Conservation (phyloP, 2,113 vertebrate genomes). For the Cyprinodon variegatus region DNA sequence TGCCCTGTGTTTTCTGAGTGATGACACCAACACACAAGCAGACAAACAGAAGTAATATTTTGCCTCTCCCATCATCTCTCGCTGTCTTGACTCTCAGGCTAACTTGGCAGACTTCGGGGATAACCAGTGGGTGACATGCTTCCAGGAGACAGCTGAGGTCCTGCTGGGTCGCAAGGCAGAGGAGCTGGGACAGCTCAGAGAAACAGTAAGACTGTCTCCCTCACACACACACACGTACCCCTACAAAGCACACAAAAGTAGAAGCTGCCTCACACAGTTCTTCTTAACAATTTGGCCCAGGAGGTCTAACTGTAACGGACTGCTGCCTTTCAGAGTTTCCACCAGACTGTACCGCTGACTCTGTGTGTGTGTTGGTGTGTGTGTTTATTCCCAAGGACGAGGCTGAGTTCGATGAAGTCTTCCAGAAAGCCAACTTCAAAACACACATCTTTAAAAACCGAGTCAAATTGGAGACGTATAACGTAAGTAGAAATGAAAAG, state of each 20-base stretch:
- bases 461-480: conserved; percentile 91
- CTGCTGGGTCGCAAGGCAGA: conserved; percentile 86
- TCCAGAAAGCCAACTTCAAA: conserved; percentile 88
- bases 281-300: conserved; percentile 12
- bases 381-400: conserved; percentile 74
- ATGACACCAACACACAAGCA: conserved; percentile 7
- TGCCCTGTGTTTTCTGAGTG: neutral
- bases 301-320: conserved; percentile 21
- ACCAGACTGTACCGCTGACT: conserved; percentile 26
- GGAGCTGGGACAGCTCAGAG: conserved; percentile 87
- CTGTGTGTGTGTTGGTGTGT: conserved; percentile 6
- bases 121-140: conserved; percentile 95
- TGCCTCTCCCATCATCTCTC: conserved; percentile 9
- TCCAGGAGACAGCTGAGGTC: conserved; percentile 89
- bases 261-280: conserved; percentile 10
- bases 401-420: conserved; percentile 86
- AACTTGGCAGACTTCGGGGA: conserved; percentile 91
- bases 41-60: conserved; percentile 30
- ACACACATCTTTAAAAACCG: conserved; percentile 86
- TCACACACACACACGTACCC: conserved; percentile 1
- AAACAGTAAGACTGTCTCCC: conserved; percentile 81
- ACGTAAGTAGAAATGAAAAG: conserved; percentile 80
- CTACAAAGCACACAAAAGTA: neutral
- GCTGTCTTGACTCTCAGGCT: conserved; percentile 76
- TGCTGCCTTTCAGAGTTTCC: conserved; percentile 22